phyloP scores from a whole-genome alignment of 2,113 vertebrate species.

The Uropsilus gracilis region DNA sequence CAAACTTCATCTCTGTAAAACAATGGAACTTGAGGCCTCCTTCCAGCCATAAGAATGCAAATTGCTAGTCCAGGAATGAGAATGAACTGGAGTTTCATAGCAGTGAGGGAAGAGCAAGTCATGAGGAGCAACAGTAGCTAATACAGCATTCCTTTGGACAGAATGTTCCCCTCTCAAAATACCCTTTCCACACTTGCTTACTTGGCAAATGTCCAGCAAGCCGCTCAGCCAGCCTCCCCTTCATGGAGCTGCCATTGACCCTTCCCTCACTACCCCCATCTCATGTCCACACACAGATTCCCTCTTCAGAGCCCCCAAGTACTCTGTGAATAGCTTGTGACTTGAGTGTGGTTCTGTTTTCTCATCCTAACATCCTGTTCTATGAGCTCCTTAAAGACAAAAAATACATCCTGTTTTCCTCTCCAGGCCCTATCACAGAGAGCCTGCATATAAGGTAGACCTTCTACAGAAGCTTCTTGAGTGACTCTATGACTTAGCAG shows the following conservation, averaged over 20 bases:
- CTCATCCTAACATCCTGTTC: not conserved
- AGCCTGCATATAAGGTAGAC: not conserved
- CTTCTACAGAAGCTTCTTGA: not conserved
- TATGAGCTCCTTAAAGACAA: not conserved
- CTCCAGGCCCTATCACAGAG: not conserved
- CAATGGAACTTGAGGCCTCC: not conserved
- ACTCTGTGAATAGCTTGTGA: not conserved
- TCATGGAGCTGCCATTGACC: conserved; percentile 38
- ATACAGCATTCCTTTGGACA: conserved; percentile 44
- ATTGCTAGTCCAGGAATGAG: not conserved
- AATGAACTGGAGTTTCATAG: not conserved
- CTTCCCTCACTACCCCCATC: not conserved
- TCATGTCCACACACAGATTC: not conserved
- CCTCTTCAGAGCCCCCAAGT: not conserved
- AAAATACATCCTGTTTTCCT: not conserved
- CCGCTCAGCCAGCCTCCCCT: not conserved
- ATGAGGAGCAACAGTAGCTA: not conserved
- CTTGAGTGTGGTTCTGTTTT: not conserved
- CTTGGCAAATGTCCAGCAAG: conserved; percentile 47
- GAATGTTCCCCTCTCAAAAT: conserved; percentile 65
- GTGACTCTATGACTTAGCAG: not conserved
- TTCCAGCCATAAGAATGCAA: not conserved
- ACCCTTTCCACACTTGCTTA: conserved; percentile 53
- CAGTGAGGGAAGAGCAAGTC: not conserved
- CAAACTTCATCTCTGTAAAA: conserved; percentile 20